Base-by-base conservation (phyloP, 2,797 vertebrate species). In the Crocodylus rhombifer region DNA sequence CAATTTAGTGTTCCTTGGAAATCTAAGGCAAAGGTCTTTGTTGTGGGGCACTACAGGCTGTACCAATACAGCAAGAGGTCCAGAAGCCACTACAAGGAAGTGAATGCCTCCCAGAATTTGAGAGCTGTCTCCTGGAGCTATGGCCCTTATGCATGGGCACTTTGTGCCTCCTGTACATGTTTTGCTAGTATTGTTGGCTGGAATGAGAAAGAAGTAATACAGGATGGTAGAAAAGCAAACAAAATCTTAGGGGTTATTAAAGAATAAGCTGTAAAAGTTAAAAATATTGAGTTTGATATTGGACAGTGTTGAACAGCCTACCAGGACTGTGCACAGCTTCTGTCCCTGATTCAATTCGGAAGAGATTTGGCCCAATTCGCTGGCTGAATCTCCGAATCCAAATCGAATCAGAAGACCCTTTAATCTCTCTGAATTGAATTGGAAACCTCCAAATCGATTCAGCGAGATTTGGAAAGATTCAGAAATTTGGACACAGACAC, bases 1-100 rank as follows among this genome's bases (percentile, higher is more conserved):
- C 91, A 36, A 92, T 94, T 94, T 88, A 93, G 63, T 92, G 82
- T 90, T 92, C 79, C 94, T 90, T 87, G 93, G 89, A 96, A 97
- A 95, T 64, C 75, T 1, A 30, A 33, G 79, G 82, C 87, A 2
- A 84, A 91, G 83, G 82, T 69, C 85, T 80, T 67, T 88, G 33
- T 5, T 63, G 91, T 91, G 42, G 42, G 42, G 80, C 86, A 76
- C 95, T 92, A 82, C 91, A 95, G 89, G 89, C 82, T 82, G 81
- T 92, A 82, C 82, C 73, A 73, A 94, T 89, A 84, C 86, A 89
- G 84, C 55, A 0, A 84, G 82, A 0, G 0, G 91, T 80, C 63
- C 2, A 71, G 57, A 42, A 94, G 11, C 26, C 25, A 15, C 86
- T 42, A 15, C 78, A 2, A 23, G 65, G 85, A 69, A 83, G 61